These are phyloP conservation scores for Phymastichus coffea DNA, from an alignment of 1,140 invertebrate genomes.

Conservation along the genomic window DNA sequence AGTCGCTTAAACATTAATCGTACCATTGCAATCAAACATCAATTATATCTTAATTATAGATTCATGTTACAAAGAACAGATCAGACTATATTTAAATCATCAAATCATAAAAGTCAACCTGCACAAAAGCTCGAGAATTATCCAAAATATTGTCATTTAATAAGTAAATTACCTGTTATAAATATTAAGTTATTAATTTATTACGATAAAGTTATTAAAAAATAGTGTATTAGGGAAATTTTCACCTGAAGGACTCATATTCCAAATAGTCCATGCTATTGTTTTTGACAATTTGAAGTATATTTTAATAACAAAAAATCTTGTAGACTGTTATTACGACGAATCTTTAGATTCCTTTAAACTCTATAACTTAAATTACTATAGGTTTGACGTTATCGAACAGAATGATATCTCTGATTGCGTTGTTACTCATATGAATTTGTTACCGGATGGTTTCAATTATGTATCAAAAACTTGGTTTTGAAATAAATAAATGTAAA, in stretches of 20 bases:
- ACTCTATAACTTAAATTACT: conserved; percentile 1
- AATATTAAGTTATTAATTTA: conserved; percentile 1
- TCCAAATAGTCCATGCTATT: conserved; percentile 12
- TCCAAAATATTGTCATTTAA: background rate
- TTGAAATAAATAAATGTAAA: background rate
- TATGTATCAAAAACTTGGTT: conserved; percentile 19
- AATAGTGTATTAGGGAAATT: conserved; percentile 9
- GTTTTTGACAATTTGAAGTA: background rate
- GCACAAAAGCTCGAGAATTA: background rate
- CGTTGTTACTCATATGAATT: background rate
- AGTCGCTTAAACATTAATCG: conserved; percentile 13
- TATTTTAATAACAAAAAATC: conserved; percentile 9
- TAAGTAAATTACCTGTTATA: background rate
- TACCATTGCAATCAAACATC: conserved; percentile 15
- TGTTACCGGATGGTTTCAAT: background rate
- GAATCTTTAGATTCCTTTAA: conserved; percentile 5
- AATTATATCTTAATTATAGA: conserved; percentile 12
- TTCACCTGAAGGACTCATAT: conserved; percentile 1
- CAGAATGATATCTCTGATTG: background rate
- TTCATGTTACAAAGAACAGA: background rate
- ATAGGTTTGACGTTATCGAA: background rate
- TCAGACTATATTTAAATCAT: background rate
- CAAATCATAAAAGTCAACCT: background rate
- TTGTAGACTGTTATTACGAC: conserved; percentile 16
- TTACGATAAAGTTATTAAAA: conserved; percentile 12